Conservation (phyloP, 2,113 vertebrate genomes). For the Anhinga anhinga region DNA sequence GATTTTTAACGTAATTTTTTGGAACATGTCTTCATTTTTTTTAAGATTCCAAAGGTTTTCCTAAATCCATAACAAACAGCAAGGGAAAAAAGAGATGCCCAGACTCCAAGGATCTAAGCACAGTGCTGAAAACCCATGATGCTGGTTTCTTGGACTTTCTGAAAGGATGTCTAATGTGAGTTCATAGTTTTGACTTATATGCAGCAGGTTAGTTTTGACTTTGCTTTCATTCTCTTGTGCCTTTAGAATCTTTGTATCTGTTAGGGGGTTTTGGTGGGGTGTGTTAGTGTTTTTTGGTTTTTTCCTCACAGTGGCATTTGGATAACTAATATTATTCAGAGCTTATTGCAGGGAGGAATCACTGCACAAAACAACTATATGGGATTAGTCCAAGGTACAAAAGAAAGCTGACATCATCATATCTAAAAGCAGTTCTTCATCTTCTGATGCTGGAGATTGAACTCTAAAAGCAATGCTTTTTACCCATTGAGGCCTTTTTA, state of each 20-base stretch:
- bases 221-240: neutral
- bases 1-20: neutral
- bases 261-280: fast-evolving
- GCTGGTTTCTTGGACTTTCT: slow-evolving; percentile 88
- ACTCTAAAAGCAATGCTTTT: neutral
- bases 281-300: neutral
- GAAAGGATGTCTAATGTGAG: slow-evolving; percentile 86
- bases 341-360: neutral
- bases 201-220: neutral
- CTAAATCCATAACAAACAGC: slow-evolving; percentile 85
- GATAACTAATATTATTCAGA: neutral
- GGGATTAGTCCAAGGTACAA: neutral
- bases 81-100: slow-evolving; percentile 87
- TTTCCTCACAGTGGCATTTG: neutral
- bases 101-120: slow-evolving; percentile 84
- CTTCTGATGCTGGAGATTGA: neutral
- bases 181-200: neutral
- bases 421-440: neutral
- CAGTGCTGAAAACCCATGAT: slow-evolving; percentile 84
- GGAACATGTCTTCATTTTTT: slow-evolving; percentile 38
- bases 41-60: slow-evolving; percentile 90
- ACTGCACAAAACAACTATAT: neutral
- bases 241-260: neutral
- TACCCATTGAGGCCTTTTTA: neutral
- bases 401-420: neutral